Conservation (phyloP, 2,888 invertebrate species). For the Microdon myrmicae region DNA sequence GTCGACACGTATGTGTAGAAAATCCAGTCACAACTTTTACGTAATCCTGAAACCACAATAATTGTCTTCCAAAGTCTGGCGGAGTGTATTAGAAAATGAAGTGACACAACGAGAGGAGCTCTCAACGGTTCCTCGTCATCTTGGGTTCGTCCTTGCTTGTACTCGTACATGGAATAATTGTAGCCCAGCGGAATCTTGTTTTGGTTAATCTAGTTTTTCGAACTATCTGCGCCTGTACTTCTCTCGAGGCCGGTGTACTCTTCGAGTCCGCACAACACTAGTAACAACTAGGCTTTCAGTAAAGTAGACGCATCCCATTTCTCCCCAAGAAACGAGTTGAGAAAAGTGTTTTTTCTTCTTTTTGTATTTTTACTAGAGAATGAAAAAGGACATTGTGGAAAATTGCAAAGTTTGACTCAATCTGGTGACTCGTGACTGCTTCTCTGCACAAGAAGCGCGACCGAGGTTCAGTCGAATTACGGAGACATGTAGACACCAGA, state of each 20-base stretch:
- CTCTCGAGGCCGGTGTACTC: conserved; percentile 15
- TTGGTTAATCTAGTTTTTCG: conserved; percentile 42
- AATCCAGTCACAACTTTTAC: conserved; percentile 41
- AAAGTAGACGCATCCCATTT: no score
- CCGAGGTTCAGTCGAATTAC: neutral
- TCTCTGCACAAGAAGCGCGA: conserved; percentile 24
- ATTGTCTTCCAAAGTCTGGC: conserved; percentile 37
- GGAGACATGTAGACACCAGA: conserved; percentile 7
- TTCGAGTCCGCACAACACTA: conserved; percentile 3
- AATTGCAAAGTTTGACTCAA: conserved; percentile 33
- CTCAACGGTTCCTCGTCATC: conserved; percentile 9
- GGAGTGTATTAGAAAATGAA: neutral
- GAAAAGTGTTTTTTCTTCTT: no score
- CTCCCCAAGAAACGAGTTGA: no score
- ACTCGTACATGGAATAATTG: no score
- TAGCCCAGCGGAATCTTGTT: conserved; percentile 28
- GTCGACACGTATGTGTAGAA: conserved; percentile 40
- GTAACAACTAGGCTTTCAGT: no score
- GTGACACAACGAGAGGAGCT: conserved; percentile 9
- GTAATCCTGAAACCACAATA: conserved; percentile 48
- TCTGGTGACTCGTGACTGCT: conserved; percentile 44
- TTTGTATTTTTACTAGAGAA: no score
- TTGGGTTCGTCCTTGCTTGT: conserved; percentile 19
- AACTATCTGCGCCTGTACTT: conserved; percentile 28
- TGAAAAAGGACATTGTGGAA: conserved; percentile 4